Conservation (phyloP, 92 coral and sea anemone genomes). For the Virgularia gustaviana region DNA sequence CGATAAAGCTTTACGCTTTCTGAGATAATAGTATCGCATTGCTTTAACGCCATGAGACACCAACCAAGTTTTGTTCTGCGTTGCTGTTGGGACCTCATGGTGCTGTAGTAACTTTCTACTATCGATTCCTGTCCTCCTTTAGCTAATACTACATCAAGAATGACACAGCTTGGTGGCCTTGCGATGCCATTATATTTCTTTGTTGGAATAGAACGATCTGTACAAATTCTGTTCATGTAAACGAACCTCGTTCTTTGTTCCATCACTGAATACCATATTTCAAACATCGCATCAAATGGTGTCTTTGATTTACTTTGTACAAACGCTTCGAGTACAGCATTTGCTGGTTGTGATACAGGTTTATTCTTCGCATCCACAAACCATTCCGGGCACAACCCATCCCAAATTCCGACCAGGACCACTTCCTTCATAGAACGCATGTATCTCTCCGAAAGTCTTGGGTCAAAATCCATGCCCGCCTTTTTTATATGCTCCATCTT, state of each 20-base stretch:
- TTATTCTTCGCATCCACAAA: conserved; percentile 22
- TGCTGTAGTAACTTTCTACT: conserved; percentile 29
- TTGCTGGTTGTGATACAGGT: neutral
- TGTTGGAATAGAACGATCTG: conserved; percentile 38
- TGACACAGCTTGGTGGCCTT: conserved; percentile 23
- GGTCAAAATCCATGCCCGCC: conserved; percentile 45
- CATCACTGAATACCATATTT: conserved; percentile 23
- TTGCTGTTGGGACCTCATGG: conserved; percentile 34
- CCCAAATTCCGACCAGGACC: conserved; percentile 34
- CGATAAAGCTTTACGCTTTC: conserved; percentile 28
- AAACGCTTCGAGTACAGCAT: conserved; percentile 11
- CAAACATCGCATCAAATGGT: conserved; percentile 19
- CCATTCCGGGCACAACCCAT: conserved; percentile 35
- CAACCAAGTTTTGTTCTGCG: conserved; percentile 36
- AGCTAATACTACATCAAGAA: conserved; percentile 28
- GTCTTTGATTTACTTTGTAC: conserved; percentile 11
- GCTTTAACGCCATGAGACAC: conserved; percentile 20
- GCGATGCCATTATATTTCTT: conserved; percentile 44
- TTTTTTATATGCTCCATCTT: conserved; percentile 45
- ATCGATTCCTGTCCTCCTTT: conserved; percentile 32
- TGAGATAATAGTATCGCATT: conserved; percentile 18
- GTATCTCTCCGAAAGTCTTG: conserved; percentile 40
- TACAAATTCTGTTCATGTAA: conserved; percentile 40
- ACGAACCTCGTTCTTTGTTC: conserved; percentile 19
- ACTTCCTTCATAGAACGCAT: conserved; percentile 43